Evolutionary conservation across 2,797 vertebrate species (phyloP).

Genomic region (Xenops minutus): DNA sequence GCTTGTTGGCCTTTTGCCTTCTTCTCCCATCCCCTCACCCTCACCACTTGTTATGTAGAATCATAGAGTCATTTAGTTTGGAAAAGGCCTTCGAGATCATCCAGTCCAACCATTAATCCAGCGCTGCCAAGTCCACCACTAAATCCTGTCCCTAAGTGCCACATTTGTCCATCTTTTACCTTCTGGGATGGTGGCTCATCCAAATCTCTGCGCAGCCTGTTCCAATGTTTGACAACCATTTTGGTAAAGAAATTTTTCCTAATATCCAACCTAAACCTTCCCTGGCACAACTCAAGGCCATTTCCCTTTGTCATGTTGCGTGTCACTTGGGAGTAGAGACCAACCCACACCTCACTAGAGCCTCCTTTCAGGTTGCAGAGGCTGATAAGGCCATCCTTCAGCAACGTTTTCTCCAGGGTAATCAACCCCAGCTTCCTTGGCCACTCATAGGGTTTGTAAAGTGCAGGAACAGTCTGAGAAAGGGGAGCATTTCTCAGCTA

Average conservation of each 20-base stretch:
- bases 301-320: background rate
- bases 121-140: too few relatives aligned
- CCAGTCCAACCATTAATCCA: rapidly evolving
- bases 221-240: background rate
- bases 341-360: background rate
- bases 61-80: background rate
- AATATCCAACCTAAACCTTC: background rate
- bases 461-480: background rate
- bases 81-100: background rate
- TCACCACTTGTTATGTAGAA: background rate
- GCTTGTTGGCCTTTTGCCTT: background rate
- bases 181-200: background rate
- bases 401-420: background rate
- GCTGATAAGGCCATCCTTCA: background rate
- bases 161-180: background rate
- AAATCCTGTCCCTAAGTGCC: background rate
- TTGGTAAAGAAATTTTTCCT: background rate
- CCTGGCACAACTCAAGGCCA: background rate
- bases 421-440: background rate
- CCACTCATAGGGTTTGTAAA: background rate
- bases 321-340: background rate
- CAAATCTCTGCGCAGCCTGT: background rate
- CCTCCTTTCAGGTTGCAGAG: background rate
- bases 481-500: background rate
- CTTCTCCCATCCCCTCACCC: background rate